Base-by-base conservation (phyloP, 2,797 vertebrate species). In the Molossus alvarezi region DNA sequence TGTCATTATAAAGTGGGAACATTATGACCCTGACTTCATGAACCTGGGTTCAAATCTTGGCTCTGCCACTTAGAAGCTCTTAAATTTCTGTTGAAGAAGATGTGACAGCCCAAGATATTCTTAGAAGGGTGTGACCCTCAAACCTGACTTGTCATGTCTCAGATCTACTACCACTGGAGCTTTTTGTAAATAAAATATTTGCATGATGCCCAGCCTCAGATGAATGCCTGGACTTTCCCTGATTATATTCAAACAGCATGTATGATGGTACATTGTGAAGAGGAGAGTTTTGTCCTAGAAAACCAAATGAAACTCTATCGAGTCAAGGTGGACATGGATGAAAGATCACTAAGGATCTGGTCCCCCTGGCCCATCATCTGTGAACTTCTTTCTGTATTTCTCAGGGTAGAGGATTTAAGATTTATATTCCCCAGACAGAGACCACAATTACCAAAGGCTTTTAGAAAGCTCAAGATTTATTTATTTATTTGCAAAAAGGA, bases 401-500 rank as follows among this genome's bases (percentile, higher is more conserved):
- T 80, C 21, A 83, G 65, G 37, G 2, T 75, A 80, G 29, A 67
- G 0, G 6, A 65, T 73, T 80, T 88, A 72, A 93, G 33, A 73
- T 84, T 91, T 76, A 62, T 84, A 58, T 73, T 93, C n/a, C 15
- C 41, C 6, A 17, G n/a, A 69, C n/a, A 90, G 18, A 91, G 91
- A 60, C 73, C 55, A n/a, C 3, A 80, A 21, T 81, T 91, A 90
- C 45, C 11, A 41, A 53, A 33, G 18, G 29, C 51, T 76, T 95
- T 85, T 27, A 77, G 64, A 95, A 88, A 65, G 15, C 29, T 73
- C 88, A 71, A 3, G 25, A 51, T 33, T 33, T 33, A 33, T 33
- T 33, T 0, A 73, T 82, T 72, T 93, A 67, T 95, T 96, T 92
- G 9, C 21, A 94, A 77, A 96, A 83, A 51, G 57, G 88, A 65